Evolutionary conservation across 2,113 vertebrate species (phyloP).

Genomic region (Erythrolamprus reginae): DNA sequence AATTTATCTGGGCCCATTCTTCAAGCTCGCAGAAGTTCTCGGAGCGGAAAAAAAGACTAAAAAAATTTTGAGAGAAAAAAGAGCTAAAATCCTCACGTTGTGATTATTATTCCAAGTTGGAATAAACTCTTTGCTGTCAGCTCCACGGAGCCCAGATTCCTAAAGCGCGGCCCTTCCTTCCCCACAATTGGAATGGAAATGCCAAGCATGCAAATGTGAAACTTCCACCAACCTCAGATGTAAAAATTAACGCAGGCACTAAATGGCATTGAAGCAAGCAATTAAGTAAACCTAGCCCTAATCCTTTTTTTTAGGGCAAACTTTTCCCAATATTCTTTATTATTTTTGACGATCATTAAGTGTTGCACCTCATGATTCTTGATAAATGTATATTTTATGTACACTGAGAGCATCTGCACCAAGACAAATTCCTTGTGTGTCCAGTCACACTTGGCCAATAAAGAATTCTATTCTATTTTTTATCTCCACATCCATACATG

Average conservation of each 20-base stretch:
- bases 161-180: background rate
- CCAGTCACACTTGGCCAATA: too few relatives aligned
- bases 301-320: too few relatives aligned
- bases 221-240: background rate
- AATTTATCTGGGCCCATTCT: background rate
- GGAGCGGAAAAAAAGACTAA: background rate
- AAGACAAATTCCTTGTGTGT: too few relatives aligned
- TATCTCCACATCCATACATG: too few relatives aligned
- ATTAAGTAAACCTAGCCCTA: background rate
- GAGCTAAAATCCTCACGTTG: background rate
- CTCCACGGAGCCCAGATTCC: background rate
- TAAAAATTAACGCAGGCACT: background rate
- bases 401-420: too few relatives aligned
- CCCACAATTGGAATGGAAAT: background rate
- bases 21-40: background rate
- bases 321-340: too few relatives aligned
- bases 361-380: too few relatives aligned
- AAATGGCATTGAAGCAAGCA: background rate
- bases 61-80: background rate
- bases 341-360: too few relatives aligned
- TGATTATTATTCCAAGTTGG: background rate
- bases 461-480: too few relatives aligned
- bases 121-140: background rate
- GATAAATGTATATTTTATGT: too few relatives aligned
- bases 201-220: background rate